These are phyloP conservation scores for Lithophane socia DNA, from an alignment of 2,888 invertebrate genomes.

Conservation along the genomic window DNA sequence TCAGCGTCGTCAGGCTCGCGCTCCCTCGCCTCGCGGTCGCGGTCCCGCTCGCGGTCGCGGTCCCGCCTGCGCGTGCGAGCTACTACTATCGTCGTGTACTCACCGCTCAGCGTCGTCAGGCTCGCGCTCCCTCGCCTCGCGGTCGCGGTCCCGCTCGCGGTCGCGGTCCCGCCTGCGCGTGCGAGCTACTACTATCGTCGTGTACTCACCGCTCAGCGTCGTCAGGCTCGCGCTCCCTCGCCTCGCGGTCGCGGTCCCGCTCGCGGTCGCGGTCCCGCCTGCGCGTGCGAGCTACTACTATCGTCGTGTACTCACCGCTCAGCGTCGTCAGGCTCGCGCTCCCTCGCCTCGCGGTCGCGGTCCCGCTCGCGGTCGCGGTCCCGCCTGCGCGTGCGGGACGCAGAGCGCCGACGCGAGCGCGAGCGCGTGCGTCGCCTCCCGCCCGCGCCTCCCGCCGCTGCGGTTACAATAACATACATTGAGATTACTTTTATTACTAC, in stretches of 20 bases:
- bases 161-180: constrained; percentile 62
- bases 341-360: constrained; percentile 61
- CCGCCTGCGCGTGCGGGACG: constrained; percentile 67
- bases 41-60: constrained; percentile 61
- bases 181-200: constrained; percentile 32
- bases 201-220: constrained; percentile 64
- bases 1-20: constrained; percentile 63
- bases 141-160: constrained; percentile 63
- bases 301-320: constrained; percentile 58
- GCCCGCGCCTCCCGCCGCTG: constrained; percentile 32
- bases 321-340: constrained; percentile 62
- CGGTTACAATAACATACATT: too few relatives aligned
- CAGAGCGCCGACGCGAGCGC: constrained; percentile 71
- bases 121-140: constrained; percentile 61
- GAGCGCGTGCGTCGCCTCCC: constrained; percentile 74
- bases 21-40: constrained; percentile 60
- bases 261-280: constrained; percentile 58
- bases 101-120: constrained; percentile 66
- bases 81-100: constrained; percentile 15
- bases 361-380: constrained; percentile 62
- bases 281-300: constrained; percentile 55
- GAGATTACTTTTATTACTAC: too few relatives aligned
- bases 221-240: constrained; percentile 61
- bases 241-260: constrained; percentile 65
- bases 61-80: constrained; percentile 63